Evolutionary conservation across 2,113 vertebrate genomes (phyloP), one percentile per base, ranked within the genome.

Genomic region (Psettodes erumei): DNA sequence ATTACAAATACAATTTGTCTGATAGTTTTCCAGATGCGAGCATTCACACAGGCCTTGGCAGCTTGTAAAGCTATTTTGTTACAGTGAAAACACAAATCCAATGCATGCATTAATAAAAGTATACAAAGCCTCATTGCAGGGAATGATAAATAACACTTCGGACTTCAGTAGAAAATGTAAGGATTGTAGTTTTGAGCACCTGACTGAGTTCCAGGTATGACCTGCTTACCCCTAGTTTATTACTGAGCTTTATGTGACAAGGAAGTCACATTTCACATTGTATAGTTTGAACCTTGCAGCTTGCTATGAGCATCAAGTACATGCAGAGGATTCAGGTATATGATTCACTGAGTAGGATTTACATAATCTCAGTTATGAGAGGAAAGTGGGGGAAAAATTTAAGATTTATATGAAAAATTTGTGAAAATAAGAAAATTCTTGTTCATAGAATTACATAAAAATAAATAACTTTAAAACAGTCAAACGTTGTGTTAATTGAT

Each of bases 191-290:
- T 72, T 76, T 47, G 19, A 60, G 21, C 32, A 7, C 18, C 7
- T 74, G 72, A 16, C 16, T 33, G 40, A 42, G 38, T 37, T 45
- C 43, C 15, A 7, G 32, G 35, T 60, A 32, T 37, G 25, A 27
- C 19, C 19, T 1, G 10, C 2, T 35, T 38, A 42, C 8, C 0
- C 7, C 37, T 6, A 30, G 9, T 77, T 77, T 71, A 54, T 58
- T 32, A 15, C 45, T 50, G n/a, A 25, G 13, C 21, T 81, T 77
- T 68, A 60, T 56, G 68, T 53, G 32, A 79, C 25, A 47, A 53
- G 33, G 59, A 75, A 75, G 71, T 73, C 47, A 51, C 66, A 68
- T 59, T 75, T 66, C 43, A n/a, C 16, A 71, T 45, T 51, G 21
- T 48, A 70, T 23, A 74, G 21, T 45, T 61, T 37, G 12, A 77